These are phyloP conservation scores for Acleris holmiana DNA, from an alignment of 2,888 invertebrate genomes.

Conservation along the genomic window DNA sequence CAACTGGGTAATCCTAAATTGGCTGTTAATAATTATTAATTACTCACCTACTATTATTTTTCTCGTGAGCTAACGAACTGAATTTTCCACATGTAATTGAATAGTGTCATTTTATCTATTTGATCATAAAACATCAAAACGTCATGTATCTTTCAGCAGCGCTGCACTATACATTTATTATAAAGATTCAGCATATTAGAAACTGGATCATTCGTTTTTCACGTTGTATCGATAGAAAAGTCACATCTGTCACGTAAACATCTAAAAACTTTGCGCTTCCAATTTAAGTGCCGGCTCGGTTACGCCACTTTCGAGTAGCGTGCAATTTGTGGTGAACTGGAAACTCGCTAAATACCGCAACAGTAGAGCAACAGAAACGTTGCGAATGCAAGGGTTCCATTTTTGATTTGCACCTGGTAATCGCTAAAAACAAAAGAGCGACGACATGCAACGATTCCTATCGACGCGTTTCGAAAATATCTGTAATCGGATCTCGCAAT, in stretches of 20 bases:
- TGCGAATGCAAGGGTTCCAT: neutral
- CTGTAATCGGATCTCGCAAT: constrained; percentile 2
- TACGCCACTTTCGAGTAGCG: constrained; percentile 33
- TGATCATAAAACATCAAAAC: no score
- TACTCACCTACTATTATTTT: no score
- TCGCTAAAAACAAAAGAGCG: constrained; percentile 12
- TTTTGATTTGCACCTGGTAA: constrained; percentile 4
- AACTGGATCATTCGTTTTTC: neutral
- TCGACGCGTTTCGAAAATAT: constrained; percentile 2
- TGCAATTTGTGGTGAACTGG: constrained; percentile 49
- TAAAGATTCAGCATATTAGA: neutral
- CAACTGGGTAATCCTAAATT: no score
- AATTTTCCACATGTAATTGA: no score
- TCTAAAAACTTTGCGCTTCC: constrained; percentile 10
- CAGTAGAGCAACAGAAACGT: constrained; percentile 9
- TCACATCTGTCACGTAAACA: constrained; percentile 5
- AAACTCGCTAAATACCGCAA: constrained; percentile 43
- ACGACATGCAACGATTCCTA: neutral
- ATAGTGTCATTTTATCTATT: no score
- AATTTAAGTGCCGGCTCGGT: constrained; percentile 22
- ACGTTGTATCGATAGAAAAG: constrained; percentile 1
- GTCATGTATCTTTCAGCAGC: no score
- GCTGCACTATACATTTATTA: no score
- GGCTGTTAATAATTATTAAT: no score
- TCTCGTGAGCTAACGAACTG: no score